These are phyloP conservation scores for Teleopsis dalmanni DNA, from an alignment of 1,140 invertebrate genomes.

Conservation along the genomic window DNA sequence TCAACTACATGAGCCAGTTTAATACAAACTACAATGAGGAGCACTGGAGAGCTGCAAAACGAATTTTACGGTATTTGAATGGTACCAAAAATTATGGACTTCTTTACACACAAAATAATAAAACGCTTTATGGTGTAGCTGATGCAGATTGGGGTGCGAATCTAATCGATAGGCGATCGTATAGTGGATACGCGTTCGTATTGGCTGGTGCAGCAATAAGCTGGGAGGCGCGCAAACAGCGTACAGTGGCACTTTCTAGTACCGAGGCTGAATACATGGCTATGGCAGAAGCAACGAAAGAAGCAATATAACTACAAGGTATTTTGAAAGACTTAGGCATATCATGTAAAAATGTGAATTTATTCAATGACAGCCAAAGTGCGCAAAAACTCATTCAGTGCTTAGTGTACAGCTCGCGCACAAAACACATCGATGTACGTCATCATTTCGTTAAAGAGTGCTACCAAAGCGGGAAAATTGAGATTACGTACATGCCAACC, in stretches of 20 bases:
- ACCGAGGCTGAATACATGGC: conserved; percentile 6
- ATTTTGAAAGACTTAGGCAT: conserved; percentile 12
- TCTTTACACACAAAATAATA: not conserved
- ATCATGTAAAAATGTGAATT: not conserved
- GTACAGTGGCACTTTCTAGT: not conserved
- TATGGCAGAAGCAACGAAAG: conserved; percentile 27
- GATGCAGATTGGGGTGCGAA: not conserved
- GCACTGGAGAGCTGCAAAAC: not conserved
- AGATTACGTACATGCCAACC: too few relatives aligned
- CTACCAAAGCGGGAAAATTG: not conserved
- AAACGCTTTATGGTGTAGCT: not conserved
- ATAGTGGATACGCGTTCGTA: not conserved
- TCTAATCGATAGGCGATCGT: not conserved
- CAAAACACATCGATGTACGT: conserved; percentile 43
- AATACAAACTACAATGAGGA: not conserved
- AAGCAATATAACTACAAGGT: conserved; percentile 18
- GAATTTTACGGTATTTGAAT: not conserved
- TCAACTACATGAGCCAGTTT: conserved; percentile 17
- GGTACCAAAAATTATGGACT: not conserved
- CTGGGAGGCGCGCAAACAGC: not conserved
- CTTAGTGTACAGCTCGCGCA: conserved; percentile 31
- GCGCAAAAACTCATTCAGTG: conserved; percentile 36
- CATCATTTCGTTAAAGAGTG: conserved; percentile 27
- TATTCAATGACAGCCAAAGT: conserved; percentile 34
- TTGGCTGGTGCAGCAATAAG: not conserved